Base-by-base conservation (phyloP, 2,888 invertebrate species). In the Eilema caniola region DNA sequence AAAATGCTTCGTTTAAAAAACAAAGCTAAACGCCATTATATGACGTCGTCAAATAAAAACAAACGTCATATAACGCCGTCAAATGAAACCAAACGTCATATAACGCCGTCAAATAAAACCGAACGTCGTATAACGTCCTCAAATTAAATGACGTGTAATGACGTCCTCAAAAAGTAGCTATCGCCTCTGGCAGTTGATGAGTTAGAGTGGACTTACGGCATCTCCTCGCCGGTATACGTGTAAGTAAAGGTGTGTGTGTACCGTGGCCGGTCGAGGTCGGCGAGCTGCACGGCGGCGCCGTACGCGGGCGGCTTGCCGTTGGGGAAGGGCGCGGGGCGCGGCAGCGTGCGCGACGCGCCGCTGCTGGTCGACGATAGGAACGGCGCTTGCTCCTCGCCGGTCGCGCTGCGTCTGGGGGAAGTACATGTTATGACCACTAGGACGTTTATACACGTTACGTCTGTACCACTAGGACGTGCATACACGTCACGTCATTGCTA, bases 311-410 rank as follows among this genome's bases (percentile, higher is more conserved):
- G 95, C 92, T 96, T 96, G 89, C 96, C 96, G 95, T 96, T 96
- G 94, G 96, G 96, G 94, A 96, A 96, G 96, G 97, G 97, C 95
- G 95, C 97, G 86, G 90, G 79, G 83, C 96, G 91, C 57, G 94
- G 92, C 90, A 95, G 84, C 74, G 96, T 90, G 89, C 96, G 94
- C 82, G 94, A 89, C 79, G 95, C 95, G 72, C 94, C 95, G 80
- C 95, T 95, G 90, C 83, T 94, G 87, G 89, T 95, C 75, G 85
- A 85, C 66, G 97, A 97, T 83, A 98, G 95, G 94, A 97, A 97
- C 74, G 97, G 97, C 79, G 97, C 98, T 75, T 98, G 97, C 90
- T 98, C 98, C 91, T 98, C 98, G 90, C 98, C 98, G 73, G 97
- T 97, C 85, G 97, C 98, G 88, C 97, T 97, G 80, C 97, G 97